phyloP scores from a whole-genome alignment of 2,113 vertebrate genomes.

The Cardinalis cardinalis region DNA sequence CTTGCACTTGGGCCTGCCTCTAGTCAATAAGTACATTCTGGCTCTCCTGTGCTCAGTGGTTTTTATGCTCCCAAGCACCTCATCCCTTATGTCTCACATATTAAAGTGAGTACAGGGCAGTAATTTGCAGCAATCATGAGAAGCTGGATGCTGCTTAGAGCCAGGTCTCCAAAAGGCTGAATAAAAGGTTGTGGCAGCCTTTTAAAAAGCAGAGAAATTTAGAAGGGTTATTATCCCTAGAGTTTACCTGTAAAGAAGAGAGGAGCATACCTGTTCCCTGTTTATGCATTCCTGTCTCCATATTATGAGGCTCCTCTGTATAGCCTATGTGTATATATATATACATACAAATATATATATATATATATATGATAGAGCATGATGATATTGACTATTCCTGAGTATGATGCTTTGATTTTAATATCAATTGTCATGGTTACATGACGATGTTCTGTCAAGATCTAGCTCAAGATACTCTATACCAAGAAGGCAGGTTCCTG shows the following conservation, averaged over 20 bases:
- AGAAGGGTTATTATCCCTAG: background rate
- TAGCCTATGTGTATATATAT: background rate
- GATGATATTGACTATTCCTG: background rate
- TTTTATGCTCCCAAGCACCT: conserved; percentile 26
- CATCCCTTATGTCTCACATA: background rate
- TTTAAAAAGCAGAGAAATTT: background rate
- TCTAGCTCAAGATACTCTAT: background rate
- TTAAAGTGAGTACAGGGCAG: background rate
- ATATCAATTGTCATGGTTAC: background rate
- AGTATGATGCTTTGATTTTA: background rate
- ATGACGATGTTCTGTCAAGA: background rate
- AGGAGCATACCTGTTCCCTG: background rate
- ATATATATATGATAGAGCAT: background rate
- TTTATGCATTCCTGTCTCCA: background rate
- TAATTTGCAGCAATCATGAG: background rate
- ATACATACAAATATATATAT: too few relatives aligned
- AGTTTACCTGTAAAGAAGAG: background rate
- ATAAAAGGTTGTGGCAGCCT: background rate
- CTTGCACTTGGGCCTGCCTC: background rate
- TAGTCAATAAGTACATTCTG: background rate
- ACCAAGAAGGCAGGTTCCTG: background rate
- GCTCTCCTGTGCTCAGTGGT: background rate
- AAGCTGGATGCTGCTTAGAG: background rate
- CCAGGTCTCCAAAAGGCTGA: background rate
- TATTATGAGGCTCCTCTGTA: background rate